Percentiles rank a stretch among this genome's conserved stretches.
phyloP scores from a whole-genome alignment of 2,113 vertebrate species.

The Prolemur simus region DNA sequence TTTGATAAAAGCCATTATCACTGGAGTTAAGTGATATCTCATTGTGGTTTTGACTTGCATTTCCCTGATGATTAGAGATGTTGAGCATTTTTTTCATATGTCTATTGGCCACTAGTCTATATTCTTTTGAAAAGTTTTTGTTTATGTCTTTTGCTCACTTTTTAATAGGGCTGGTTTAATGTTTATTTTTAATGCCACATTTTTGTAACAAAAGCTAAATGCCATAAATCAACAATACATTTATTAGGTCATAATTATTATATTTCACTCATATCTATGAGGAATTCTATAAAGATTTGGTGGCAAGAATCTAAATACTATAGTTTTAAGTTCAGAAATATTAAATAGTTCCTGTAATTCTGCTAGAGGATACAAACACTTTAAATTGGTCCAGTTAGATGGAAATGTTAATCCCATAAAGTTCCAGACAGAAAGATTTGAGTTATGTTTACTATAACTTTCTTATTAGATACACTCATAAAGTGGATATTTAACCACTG shows the following conservation, averaged over 20 bases:
- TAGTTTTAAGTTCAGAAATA: constrained; percentile 19
- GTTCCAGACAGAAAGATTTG: background rate
- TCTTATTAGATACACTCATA: background rate
- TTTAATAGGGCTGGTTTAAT: background rate
- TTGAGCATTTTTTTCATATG: too few species aligned
- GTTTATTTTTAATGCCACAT: background rate
- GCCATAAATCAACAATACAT: constrained; percentile 17
- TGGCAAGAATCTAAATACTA: background rate
- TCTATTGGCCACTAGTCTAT: too few species aligned
- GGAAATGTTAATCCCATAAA: background rate
- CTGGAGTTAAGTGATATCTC: too few species aligned
- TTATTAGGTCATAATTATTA: background rate
- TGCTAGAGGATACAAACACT: background rate
- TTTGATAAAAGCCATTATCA: too few species aligned
- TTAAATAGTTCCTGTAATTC: background rate
- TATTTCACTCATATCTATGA: background rate
- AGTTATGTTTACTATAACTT: background rate
- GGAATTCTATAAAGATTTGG: background rate
- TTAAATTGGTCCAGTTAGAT: background rate
- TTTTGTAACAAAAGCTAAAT: background rate
- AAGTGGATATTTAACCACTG: background rate
- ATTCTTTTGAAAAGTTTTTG: too few species aligned
- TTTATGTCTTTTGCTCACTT: too few species aligned
- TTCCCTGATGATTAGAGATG: too few species aligned
- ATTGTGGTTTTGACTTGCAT: too few species aligned